Evolutionary conservation across 2,113 vertebrate genomes (phyloP), one percentile per base, ranked within the genome.

Genomic region (Megaptera novaeangliae): DNA sequence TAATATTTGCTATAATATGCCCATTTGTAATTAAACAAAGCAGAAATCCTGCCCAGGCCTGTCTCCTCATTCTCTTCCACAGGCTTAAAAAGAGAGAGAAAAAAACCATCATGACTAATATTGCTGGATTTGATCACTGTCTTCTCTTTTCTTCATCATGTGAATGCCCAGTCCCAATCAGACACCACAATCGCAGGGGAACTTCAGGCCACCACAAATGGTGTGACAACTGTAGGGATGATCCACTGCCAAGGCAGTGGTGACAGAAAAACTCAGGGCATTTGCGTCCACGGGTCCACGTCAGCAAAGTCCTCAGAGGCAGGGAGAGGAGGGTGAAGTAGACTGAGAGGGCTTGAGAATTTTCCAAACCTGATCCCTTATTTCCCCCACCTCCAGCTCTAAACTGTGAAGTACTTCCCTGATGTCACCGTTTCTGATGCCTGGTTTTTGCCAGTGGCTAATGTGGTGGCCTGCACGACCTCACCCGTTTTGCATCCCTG

Each of bases 11-110:
- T 77, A 69, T 93, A 97, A 96, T 95, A 93, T 63, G 74, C 84
- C 82, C 64, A 59, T 90, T 95, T 94, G 63, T 72, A 92, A 97
- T 81, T 97, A 96, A 95, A 55, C 69, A 92, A 97, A 96, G 61
- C 52, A 91, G 75, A 95, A 93, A 94, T 84, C 75, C 83, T 96
- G 57, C 59, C 74, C 61, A 80, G 59, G 6, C 52, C 78, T 93
- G 49, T 97, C 59, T 68, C 55, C 31, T 95, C 74, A 49, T 87
- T 87, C 80, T 88, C 57, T 93, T 94, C 82, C 92, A 96, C 36
- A 81, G 75, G 36, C 63, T 82, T 74, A 23, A 74, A 78, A 46
- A 52, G 66, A 68, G 36, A 8, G 78, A 75, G 41, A 49, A 96
- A 88, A 77, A 91, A 91, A 80, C 75, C 27, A 91, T 72, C 61